Percentiles rank a stretch among this genome's conserved stretches.
phyloP scores from a whole-genome alignment of 23 tunicate species.

The Trididemnum nubilum region DNA sequence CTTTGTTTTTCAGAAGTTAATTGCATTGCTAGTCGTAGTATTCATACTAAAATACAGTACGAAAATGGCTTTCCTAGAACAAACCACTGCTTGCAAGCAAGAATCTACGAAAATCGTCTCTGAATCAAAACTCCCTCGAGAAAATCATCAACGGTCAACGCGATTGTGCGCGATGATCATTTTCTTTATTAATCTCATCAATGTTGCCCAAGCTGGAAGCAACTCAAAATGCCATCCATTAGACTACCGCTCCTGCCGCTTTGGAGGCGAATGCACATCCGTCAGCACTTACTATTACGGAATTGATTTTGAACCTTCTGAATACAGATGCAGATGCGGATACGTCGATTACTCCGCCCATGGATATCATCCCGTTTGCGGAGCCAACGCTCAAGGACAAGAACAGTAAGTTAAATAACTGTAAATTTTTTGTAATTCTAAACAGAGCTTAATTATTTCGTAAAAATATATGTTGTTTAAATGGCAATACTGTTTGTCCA shows the following conservation, averaged over 20 bases:
- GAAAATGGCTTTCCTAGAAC: too few relatives aligned
- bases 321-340: neutral
- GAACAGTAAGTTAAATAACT: neutral
- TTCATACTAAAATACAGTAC: too few relatives aligned
- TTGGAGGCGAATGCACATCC: constrained; percentile 52
- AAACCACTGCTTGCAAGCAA: too few relatives aligned
- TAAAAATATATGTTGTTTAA: too few relatives aligned
- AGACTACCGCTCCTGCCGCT: constrained; percentile 45
- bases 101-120: too few relatives aligned
- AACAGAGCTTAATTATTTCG: neutral
- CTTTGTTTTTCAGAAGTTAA: too few relatives aligned
- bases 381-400: neutral
- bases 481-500: too few relatives aligned
- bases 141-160: too few relatives aligned
- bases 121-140: too few relatives aligned
- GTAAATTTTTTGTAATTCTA: neutral
- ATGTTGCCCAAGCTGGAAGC: neutral
- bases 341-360: neutral
- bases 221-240: neutral
- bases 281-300: neutral
- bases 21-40: too few relatives aligned
- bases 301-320: neutral
- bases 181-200: too few relatives aligned
- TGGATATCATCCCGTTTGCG: neutral
- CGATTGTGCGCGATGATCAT: too few relatives aligned